Percentiles rank a stretch among this genome's conserved stretches.
Evolutionary conservation across 2,888 invertebrate genomes (phyloP).

Genomic region (Calameuta pallipes): DNA sequence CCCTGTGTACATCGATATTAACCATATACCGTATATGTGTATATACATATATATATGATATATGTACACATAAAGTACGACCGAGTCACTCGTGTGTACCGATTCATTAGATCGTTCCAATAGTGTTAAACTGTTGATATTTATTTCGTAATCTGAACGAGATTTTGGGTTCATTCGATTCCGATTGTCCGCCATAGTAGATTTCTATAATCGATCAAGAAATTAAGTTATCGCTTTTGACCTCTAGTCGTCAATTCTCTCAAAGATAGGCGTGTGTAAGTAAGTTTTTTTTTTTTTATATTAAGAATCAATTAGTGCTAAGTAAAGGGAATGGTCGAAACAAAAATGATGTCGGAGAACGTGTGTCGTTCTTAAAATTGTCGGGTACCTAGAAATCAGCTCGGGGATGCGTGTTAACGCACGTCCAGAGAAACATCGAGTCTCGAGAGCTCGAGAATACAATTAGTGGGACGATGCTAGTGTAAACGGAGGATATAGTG

Average conservation of each 20-base stretch:
- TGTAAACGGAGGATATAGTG: conserved; percentile 26
- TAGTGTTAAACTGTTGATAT: neutral
- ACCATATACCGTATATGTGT: neutral
- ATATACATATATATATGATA: no score
- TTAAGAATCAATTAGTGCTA: neutral
- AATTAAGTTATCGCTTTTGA: neutral
- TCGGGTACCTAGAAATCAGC: neutral
- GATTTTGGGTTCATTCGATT: neutral
- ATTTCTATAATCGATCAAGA: neutral
- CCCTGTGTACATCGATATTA: neutral
- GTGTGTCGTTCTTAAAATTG: neutral
- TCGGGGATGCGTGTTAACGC: conserved; percentile 18
- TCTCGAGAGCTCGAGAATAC: conserved; percentile 37
- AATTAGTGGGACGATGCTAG: conserved; percentile 48
- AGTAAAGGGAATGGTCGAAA: neutral
- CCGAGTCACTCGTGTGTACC: neutral
- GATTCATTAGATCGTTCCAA: neutral
- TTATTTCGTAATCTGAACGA: neutral
- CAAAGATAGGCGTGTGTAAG: neutral
- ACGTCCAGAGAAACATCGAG: neutral
- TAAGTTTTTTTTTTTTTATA: neutral
- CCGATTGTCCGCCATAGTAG: neutral
- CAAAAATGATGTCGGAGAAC: neutral
- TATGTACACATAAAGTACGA: neutral
- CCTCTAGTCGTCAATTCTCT: neutral